These are phyloP conservation scores for Lagocephalus sceleratus DNA, from an alignment of 2,797 vertebrate genomes.

Conservation along the genomic window DNA sequence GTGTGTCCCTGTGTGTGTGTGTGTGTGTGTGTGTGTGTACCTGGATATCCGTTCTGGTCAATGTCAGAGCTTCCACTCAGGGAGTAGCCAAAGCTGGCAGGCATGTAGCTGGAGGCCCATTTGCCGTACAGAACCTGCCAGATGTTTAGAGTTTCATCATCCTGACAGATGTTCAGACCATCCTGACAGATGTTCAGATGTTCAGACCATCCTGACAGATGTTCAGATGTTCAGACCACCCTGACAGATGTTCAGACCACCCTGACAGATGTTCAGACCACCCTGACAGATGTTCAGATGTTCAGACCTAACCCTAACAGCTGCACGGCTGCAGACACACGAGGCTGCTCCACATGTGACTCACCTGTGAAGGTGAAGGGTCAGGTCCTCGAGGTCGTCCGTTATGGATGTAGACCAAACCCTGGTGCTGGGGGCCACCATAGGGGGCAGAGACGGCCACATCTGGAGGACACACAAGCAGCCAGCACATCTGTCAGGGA, in stretches of 20 bases:
- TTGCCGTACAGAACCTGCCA: conserved; percentile 84
- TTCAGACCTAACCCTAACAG: no score
- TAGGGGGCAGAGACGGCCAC: conserved; percentile 91
- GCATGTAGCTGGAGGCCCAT: conserved; percentile 88
- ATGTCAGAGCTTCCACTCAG: conserved; percentile 92
- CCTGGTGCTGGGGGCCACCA: conserved; percentile 81
- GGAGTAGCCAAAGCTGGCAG: conserved; percentile 93
- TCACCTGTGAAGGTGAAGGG: conserved; percentile 80
- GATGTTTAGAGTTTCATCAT: background rate
- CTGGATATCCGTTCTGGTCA: conserved; percentile 94
- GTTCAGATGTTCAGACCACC: no score
- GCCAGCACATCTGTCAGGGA: background rate
- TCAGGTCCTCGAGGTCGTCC: conserved; percentile 80
- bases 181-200: no score
- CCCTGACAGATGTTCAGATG: no score
- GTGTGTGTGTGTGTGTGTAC: conserved; percentile 57
- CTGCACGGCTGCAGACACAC: no score
- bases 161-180: no score
- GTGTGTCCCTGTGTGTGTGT: conserved; percentile 3
- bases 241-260: no score
- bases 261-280: no score
- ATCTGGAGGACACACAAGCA: conserved; percentile 68
- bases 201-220: no score
- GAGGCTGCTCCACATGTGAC: no score
- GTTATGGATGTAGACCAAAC: conserved; percentile 93